A percentile compares a stretch with the other conserved stretches of the same genome.
Evolutionary conservation across 2,888 invertebrate genomes (phyloP).

Genomic region (Palloptera scutellata): DNA sequence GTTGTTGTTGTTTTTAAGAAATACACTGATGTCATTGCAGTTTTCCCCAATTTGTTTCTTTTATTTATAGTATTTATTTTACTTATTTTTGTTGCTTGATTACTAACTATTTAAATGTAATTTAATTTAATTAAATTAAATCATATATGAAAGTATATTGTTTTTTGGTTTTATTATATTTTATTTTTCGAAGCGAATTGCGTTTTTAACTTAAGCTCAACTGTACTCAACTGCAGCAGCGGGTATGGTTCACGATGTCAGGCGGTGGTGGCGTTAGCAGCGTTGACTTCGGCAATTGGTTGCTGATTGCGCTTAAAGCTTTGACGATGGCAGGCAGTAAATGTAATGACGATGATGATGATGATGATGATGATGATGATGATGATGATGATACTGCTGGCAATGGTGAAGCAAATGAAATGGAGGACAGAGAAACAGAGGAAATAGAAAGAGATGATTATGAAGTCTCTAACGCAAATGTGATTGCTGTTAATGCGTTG

Average conservation of each 20-base stretch:
- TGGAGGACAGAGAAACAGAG: too few relatives aligned
- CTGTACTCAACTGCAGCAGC: conserved; percentile 13
- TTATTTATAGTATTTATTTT: not conserved
- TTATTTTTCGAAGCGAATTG: not conserved
- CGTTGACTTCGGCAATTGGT: not conserved
- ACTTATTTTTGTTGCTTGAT: not conserved
- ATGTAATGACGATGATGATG: too few relatives aligned
- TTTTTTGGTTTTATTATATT: too few relatives aligned
- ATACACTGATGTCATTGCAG: not conserved
- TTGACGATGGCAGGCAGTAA: too few relatives aligned
- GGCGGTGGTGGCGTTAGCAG: not conserved
- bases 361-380: conserved; percentile 3
- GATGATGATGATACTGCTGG: too few relatives aligned
- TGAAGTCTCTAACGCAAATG: too few relatives aligned
- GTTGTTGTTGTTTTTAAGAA: not conserved
- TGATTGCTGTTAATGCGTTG: too few relatives aligned
- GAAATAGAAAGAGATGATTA: too few relatives aligned
- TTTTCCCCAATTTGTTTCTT: not conserved
- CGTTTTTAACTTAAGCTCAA: conserved; percentile 12
- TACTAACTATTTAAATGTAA: too few relatives aligned
- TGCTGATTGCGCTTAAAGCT: not conserved
- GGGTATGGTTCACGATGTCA: too few relatives aligned
- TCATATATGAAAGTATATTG: too few relatives aligned
- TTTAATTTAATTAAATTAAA: too few relatives aligned
- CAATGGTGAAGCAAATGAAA: not conserved